Evolutionary conservation across 2,113 vertebrate genomes (phyloP).

Genomic region (Malurus elegans): DNA sequence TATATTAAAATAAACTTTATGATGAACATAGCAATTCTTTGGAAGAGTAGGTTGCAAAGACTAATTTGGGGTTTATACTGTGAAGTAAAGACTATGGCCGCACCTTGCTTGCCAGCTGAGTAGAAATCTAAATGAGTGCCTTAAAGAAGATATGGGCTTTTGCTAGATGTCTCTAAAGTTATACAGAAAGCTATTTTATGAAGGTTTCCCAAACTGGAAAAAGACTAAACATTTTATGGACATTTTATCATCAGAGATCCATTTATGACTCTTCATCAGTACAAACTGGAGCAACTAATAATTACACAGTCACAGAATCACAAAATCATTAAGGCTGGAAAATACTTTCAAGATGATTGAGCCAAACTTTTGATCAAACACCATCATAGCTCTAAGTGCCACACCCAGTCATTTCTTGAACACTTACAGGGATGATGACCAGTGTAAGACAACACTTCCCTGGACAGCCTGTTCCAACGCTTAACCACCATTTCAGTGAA

Average conservation of each 20-base stretch:
- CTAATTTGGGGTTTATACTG: background rate
- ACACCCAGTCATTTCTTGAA: background rate
- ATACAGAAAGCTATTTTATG: background rate
- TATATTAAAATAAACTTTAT: background rate
- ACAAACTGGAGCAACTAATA: background rate
- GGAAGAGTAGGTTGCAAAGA: background rate
- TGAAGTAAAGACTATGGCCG: background rate
- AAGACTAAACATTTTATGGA: background rate
- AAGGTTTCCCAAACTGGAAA: background rate
- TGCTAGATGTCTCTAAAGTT: background rate
- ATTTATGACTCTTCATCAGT: background rate
- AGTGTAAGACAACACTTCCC: too few species aligned
- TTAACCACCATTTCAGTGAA: background rate
- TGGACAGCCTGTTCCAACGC: background rate
- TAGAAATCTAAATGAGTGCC: background rate
- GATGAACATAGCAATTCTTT: background rate
- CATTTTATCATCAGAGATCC: background rate
- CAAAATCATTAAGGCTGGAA: background rate
- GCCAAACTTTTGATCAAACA: background rate
- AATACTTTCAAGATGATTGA: background rate
- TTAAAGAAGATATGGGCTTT: background rate
- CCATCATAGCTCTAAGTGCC: background rate
- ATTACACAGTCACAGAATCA: background rate
- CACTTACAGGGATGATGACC: rapidly evolving
- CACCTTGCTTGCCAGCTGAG: background rate